Base-by-base conservation (phyloP, 2,113 vertebrate species). In the Etia nguti region DNA sequence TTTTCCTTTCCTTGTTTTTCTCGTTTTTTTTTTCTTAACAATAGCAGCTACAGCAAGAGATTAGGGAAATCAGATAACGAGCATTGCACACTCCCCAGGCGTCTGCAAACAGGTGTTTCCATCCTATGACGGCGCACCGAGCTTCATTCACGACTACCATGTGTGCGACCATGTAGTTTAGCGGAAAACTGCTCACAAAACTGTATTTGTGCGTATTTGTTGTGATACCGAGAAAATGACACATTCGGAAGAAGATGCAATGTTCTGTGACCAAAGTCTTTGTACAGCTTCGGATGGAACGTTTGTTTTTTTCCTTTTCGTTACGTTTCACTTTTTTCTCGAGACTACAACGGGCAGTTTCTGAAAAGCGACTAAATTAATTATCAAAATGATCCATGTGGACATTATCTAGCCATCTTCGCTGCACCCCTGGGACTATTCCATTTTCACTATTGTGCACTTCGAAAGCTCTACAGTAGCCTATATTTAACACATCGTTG, bases 81-180 rank as follows among this genome's bases (percentile, higher is more conserved):
- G 79, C 82, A 10, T 7, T 81, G 81, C 43, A 79, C 60, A 80
- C 77, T 83, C 62, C 57, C 50, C 82, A 43, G 54, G 60, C 62
- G 36, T 79, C 90, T 88, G 82, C 94, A 93, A 96, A 97, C 96
- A 97, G 96, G 96, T 97, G 96, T 96, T 93, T 91, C 68, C 85
- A 83, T 75, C 57, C 77, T 60, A 10, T 88, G 87, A 85, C 85
- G 88, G 80, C 77, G 87, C 92, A 75, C 12, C 80, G 65, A 88
- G 88, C 55, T 85, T 81, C 83, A 86, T 90, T 90, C 79, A 84
- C 70, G 75, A 56, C 85, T 48, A 6, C 70, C 82, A 85, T 79
- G 89, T 92, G 93, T 83, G 90, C 88, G 79, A 79, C 50, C 55
- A 56, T 86, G 81, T 82, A 90, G 87, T 86, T 70, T 50, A 57